Base-by-base conservation (phyloP, 1,140 invertebrate genomes). In the Pinna nobilis region DNA sequence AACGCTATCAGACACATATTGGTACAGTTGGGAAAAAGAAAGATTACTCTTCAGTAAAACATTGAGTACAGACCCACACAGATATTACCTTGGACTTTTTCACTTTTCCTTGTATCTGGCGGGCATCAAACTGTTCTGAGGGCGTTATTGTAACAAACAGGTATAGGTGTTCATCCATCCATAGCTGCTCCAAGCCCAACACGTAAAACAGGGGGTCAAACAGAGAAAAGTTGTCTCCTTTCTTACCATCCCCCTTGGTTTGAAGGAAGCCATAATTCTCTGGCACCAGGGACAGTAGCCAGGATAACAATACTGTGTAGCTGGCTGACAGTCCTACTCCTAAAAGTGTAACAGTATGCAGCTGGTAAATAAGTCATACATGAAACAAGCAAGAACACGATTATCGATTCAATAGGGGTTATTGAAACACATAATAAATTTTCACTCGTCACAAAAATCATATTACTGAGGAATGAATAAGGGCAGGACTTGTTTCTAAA, bases 111-210 rank as follows among this genome's bases (percentile, higher is more conserved):
- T 53, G 69, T 2, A 81, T 51, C 39, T 60, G 59, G 51, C 76
- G 80, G 25, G 75, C 61, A 69, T 81, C 76, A 76, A 82, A 83
- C 18, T 82, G 65, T 63, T 80, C 55, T 9, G 79, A 75, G 25
- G 87, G 83, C 3, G 79, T 81, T 11, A 87, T 79, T 25, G 80
- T 84, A 7, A 86, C 79, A 35, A 76, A 70, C 23, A 88, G 78
- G 60, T 70, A 75, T n/a, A 87, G 76, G 61, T 86, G 76, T 15
- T 82, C 84, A 55, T 87, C 83, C 25, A 84, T 49, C 72, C 80
- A 80, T 63, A 84, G 49, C 77, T 88, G 87, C 70, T 88, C 86
- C 30, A 88, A 63, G 1, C 87, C 87, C 15, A 88, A 65, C 13
- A 88, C 85, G 65, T 85, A 74, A 70, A 88, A 87, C n/a, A 85